Percentiles rank a stretch among this genome's conserved stretches.
These are phyloP conservation scores for Cariama cristata DNA, from an alignment of 2,113 vertebrate species.

Conservation along the genomic window DNA sequence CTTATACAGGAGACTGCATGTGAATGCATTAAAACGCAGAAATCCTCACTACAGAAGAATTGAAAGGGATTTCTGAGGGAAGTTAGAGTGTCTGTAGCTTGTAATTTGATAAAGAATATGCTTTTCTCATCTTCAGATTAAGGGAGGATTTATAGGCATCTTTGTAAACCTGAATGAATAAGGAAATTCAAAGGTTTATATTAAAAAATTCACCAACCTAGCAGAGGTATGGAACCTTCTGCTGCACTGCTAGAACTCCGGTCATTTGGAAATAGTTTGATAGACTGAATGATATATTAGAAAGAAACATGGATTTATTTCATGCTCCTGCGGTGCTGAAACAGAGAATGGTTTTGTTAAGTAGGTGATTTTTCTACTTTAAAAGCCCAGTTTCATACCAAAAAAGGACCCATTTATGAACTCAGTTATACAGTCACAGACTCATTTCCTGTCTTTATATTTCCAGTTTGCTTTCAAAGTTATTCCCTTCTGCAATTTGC, in stretches of 20 bases:
- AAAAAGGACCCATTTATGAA: conserved; percentile 71
- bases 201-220: background rate
- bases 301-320: conserved; percentile 71
- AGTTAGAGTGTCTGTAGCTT: background rate
- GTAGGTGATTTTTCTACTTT: conserved; percentile 68
- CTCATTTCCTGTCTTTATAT: conserved; percentile 77
- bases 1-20: background rate
- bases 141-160: background rate
- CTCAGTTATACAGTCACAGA: conserved; percentile 68
- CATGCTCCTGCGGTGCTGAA: conserved; percentile 66
- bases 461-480: conserved; percentile 73
- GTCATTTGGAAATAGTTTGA: conserved; percentile 62
- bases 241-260: background rate
- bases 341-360: conserved; percentile 68
- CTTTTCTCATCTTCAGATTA: conserved; percentile 5
- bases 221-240: conserved; percentile 29
- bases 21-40: background rate
- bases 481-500: conserved; percentile 71
- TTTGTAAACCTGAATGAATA: background rate
- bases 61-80: background rate
- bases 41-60: background rate
- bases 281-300: conserved; percentile 61
- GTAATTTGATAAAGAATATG: background rate
- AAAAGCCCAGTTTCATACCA: conserved; percentile 71
- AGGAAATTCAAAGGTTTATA: conserved; percentile 28